Evolutionary conservation across 2,888 invertebrate genomes (phyloP), one percentile per base, ranked within the genome.

Genomic region (Pemphredon lugubris): DNA sequence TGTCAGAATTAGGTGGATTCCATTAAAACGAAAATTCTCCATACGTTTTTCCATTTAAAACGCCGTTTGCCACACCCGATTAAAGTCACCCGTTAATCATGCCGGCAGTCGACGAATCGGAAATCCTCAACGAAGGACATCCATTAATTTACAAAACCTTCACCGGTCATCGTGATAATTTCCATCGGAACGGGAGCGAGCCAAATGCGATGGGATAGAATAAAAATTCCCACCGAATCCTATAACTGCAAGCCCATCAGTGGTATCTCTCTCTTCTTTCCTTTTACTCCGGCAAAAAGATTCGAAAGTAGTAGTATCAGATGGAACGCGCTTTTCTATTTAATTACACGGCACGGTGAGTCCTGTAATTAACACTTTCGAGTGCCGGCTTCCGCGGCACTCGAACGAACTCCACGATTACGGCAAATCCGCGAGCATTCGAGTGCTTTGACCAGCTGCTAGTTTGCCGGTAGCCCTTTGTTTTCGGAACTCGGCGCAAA

Each of bases 61-160:
- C n/a, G n/a, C n/a, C n/a, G n/a, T n/a, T n/a, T n/a, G n/a, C n/a
- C n/a, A n/a, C n/a, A n/a, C n/a, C n/a, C n/a, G n/a, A 34, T 34
- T 34, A 26, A 26, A 26, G 7, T 5, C 70, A 42, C 55, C 70
- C 37, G 55, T 69, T 71, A 69, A 69, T 71, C n/a, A n/a, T n/a
- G n/a, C n/a, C n/a, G n/a, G n/a, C n/a, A n/a, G n/a, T n/a, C n/a
- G n/a, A n/a, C n/a, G n/a, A n/a, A n/a, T n/a, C n/a, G n/a, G n/a
- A n/a, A n/a, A n/a, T n/a, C n/a, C n/a, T n/a, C n/a, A n/a, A n/a
- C n/a, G n/a, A n/a, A n/a, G n/a, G n/a, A n/a, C n/a, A n/a, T n/a
- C n/a, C 30, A 6, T 1, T 30, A 30, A 30, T 30, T 30, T 30
- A 30, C 30, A 9, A 30, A 9, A 9, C 30, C 30, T 30, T 9